phyloP scores from a whole-genome alignment of 2,888 invertebrate species.

The Agonopterix alstromeriana region DNA sequence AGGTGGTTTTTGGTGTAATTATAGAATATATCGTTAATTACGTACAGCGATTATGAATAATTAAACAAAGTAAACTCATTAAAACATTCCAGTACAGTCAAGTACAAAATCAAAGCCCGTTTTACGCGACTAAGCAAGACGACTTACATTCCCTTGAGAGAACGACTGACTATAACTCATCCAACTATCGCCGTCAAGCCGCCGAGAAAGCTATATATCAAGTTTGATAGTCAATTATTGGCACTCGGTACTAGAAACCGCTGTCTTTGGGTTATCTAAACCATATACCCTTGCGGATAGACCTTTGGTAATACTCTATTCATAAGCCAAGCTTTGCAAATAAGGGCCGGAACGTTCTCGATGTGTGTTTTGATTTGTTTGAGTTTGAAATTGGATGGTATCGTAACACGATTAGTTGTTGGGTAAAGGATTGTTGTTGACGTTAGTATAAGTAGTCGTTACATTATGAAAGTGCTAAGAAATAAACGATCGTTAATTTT shows the following conservation, averaged over 20 bases:
- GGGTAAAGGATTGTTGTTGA: no score
- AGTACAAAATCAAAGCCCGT: slow-evolving; percentile 27
- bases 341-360: slow-evolving; percentile 28
- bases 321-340: slow-evolving; percentile 39
- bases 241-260: slow-evolving; percentile 59
- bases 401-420: neutral
- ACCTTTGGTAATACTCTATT: slow-evolving; percentile 49
- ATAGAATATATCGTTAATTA: no score
- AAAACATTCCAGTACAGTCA: no score
- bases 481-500: no score
- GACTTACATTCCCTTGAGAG: slow-evolving; percentile 45
- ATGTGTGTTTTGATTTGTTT: slow-evolving; percentile 30
- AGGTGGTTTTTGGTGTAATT: no score
- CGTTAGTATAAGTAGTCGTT: no score
- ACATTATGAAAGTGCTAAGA: no score
- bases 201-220: slow-evolving; percentile 66
- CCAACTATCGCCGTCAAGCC: slow-evolving; percentile 59
- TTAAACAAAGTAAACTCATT: no score
- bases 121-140: slow-evolving; percentile 43
- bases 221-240: slow-evolving; percentile 74
- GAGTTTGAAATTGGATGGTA: neutral
- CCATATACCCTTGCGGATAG: slow-evolving; percentile 38
- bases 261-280: slow-evolving; percentile 53
- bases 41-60: no score
- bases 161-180: slow-evolving; percentile 54